Percentiles rank a stretch among this genome's conserved stretches.
Conservation (phyloP, 2,113 vertebrate genomes). For the Lophius piscatorius region DNA sequence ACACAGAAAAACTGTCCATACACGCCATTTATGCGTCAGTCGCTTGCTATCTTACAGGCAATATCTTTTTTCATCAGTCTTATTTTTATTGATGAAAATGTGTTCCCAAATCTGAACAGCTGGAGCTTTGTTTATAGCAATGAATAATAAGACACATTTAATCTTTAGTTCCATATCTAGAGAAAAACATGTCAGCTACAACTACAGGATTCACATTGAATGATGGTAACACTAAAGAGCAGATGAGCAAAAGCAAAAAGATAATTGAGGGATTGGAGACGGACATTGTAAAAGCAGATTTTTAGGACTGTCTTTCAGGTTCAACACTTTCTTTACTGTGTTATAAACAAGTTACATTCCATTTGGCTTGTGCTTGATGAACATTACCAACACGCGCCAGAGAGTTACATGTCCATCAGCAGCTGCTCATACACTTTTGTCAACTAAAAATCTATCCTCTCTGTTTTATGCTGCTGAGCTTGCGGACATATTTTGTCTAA, state of each 20-base stretch:
- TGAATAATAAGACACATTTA: background rate
- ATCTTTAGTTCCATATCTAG: background rate
- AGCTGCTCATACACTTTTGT: conserved; percentile 10
- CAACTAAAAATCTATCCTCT: conserved; percentile 15
- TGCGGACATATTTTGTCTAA: conserved; percentile 21
- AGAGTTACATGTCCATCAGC: conserved; percentile 1
- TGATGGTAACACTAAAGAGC: background rate
- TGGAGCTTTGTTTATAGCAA: no score
- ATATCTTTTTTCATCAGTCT: no score
- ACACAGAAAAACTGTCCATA: no score
- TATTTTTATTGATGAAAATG: no score
- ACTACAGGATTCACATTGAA: background rate
- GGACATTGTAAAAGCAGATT: no score
- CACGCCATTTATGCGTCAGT: no score
- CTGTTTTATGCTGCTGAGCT: background rate
- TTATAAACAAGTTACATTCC: conserved; percentile 11
- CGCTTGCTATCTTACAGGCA: no score
- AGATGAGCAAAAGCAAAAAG: background rate
- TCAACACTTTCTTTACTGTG: background rate
- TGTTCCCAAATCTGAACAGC: no score
- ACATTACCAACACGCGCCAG: background rate
- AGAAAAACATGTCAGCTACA: background rate
- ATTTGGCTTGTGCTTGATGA: conserved; percentile 2
- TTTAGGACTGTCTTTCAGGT: conserved; percentile 1
- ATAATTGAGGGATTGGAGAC: no score